Base-by-base conservation (phyloP, 1,140 invertebrate species). In the Nymphalis io region DNA sequence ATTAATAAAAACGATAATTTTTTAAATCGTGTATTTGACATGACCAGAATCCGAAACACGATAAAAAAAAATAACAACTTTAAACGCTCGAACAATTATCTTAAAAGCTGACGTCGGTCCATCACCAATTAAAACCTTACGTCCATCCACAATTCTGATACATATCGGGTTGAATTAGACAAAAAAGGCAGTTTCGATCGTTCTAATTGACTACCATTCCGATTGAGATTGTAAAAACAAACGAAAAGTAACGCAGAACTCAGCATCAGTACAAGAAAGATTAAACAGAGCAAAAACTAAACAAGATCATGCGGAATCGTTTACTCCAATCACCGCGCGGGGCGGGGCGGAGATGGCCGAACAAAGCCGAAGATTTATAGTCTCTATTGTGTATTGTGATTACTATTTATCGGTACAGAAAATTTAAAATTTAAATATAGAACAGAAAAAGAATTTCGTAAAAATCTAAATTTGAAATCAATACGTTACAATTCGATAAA, bases 201-300 rank as follows among this genome's bases (percentile, higher is more conserved):
- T 51, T 59, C 68, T 70, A 70, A 70, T 69, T 69, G 68, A 65
- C 63, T 42, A 69, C 60, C 51, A 76, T 71, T 75, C 61, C 73
- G 68, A 73, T 73, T 66, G 72, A 69, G 53, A 59, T 57, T 63
- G 60, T 59, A 66, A 74, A 70, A 76, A 81, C 68, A 68, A 72
- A 72, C 68, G 72, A 79, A 76, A 78, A 83, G 62, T 65, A 75
- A 71, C 67, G 60, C 67, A 77, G 60, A 61, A 61, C 60, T 40
- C 72, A 44, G 27, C 27, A 33, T 53, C 18, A 75, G 74, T 81
- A 80, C 84, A 71, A 78, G 85, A 78, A 82, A 81, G 68, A 42
- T 81, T 87, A 85, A 87, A 85, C 82, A 83, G 83, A 87, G 80
- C 81, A 88, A 90, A 87, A 88, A 86, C 79, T 70, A 84, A 88